Evolutionary conservation across 2,113 vertebrate species (phyloP).

Genomic region (Lasiurus cinereus): DNA sequence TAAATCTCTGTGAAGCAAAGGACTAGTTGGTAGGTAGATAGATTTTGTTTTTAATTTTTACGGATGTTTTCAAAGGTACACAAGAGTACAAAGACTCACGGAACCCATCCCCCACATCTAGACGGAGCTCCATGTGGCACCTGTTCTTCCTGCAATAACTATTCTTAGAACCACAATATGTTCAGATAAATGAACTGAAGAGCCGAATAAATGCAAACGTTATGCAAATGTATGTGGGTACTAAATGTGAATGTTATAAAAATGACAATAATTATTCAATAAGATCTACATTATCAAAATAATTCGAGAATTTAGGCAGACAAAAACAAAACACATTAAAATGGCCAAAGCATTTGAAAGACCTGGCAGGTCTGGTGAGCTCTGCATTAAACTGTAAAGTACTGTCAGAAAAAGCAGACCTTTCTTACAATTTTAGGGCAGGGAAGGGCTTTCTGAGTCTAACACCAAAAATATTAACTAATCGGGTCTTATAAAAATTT

Average conservation of each 20-base stretch:
- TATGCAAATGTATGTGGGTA: background rate
- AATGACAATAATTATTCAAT: background rate
- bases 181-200: background rate
- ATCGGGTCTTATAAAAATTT: background rate
- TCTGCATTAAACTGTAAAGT: background rate
- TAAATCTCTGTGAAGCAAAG: fast-evolving
- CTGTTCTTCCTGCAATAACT: background rate
- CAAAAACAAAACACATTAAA: constrained; percentile 47
- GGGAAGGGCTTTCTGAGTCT: background rate
- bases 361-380: background rate
- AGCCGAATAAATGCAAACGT: background rate
- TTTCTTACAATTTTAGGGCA: background rate
- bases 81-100: fast-evolving
- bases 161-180: background rate
- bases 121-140: fast-evolving
- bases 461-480: background rate
- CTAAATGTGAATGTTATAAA: background rate
- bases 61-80: background rate
- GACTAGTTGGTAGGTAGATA: fast-evolving
- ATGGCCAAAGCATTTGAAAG: constrained; percentile 13
- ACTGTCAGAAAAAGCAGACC: background rate
- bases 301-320: constrained; percentile 30
- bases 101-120: fast-evolving
- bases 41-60: background rate
- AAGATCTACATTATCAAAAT: constrained; percentile 43